These are phyloP conservation scores for Phymastichus coffea DNA, from an alignment of 1,140 invertebrate genomes.

Conservation along the genomic window DNA sequence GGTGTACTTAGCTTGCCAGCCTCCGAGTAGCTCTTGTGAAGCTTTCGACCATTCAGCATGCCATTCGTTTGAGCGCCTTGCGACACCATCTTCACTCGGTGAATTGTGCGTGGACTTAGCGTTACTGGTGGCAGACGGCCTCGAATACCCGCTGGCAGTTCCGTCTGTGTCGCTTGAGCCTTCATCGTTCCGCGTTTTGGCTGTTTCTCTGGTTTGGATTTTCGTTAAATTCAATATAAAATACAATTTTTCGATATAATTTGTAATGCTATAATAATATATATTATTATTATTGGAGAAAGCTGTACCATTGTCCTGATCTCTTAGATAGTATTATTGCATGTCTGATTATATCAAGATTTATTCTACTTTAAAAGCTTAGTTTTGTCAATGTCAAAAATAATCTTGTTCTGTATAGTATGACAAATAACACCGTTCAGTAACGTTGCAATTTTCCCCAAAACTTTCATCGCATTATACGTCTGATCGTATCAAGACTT, in stretches of 20 bases:
- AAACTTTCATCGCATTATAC: no score
- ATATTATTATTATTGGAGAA: background rate
- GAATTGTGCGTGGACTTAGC: conserved; percentile 71
- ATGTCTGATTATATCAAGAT: no score
- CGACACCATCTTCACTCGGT: conserved; percentile 78
- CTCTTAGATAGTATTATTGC: no score
- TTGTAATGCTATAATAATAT: no score
- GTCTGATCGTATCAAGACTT: no score
- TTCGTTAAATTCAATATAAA: no score
- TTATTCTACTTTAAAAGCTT: no score
- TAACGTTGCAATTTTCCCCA: no score
- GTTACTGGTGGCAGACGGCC: conserved; percentile 72
- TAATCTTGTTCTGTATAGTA: no score
- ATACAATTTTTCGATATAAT: background rate
- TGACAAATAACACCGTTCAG: no score
- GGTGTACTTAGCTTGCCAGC: conserved; percentile 62
- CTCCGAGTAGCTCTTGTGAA: conserved; percentile 83
- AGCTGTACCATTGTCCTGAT: no score
- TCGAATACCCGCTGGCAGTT: conserved; percentile 65
- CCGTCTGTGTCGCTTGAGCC: conserved; percentile 91
- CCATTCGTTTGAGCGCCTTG: conserved; percentile 88
- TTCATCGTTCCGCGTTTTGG: conserved; percentile 83
- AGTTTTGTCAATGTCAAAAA: no score
- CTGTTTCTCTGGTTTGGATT: conserved; percentile 69
- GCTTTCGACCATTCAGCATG: conserved; percentile 66